A percentile compares a stretch with the other conserved stretches of the same genome.
These are phyloP conservation scores for Glaucomys volans DNA, from an alignment of 2,113 vertebrate genomes.

Conservation along the genomic window DNA sequence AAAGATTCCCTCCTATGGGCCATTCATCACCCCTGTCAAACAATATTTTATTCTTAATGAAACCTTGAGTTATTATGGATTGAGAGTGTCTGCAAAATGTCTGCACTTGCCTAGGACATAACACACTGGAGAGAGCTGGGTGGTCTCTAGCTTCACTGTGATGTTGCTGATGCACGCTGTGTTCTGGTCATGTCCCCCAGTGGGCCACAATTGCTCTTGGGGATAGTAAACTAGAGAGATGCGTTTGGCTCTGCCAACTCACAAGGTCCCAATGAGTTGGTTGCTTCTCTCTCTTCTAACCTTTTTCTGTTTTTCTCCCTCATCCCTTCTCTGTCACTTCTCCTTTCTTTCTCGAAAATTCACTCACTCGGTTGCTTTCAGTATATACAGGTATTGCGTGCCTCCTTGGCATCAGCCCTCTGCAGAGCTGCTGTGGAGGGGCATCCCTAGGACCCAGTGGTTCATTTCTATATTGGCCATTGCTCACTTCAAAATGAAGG, in stretches of 20 bases:
- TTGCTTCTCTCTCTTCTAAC: neutral
- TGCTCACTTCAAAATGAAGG: neutral
- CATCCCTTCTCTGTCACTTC: neutral
- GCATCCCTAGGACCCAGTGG: neutral
- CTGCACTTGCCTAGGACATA: slow-evolving; percentile 32
- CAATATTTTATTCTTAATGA: slow-evolving; percentile 55
- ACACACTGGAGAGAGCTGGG: neutral
- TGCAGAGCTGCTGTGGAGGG: neutral
- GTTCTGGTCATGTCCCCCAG: slow-evolving; percentile 40
- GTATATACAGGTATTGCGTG: accelerated
- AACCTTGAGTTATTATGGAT: slow-evolving; percentile 34
- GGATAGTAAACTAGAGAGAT: neutral
- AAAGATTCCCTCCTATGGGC: neutral
- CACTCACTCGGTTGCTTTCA: neutral
- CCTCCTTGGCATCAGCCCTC: neutral
- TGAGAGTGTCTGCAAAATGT: neutral
- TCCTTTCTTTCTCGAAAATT: neutral
- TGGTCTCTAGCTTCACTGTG: neutral
- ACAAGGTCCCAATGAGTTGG: neutral
- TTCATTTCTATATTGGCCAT: neutral
- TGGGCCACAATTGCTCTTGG: neutral
- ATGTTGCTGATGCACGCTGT: neutral
- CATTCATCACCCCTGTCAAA: neutral
- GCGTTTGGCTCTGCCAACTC: neutral
- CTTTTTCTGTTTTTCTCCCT: neutral